Conservation (phyloP, 2,113 vertebrate genomes). For the Neotoma lepida region DNA sequence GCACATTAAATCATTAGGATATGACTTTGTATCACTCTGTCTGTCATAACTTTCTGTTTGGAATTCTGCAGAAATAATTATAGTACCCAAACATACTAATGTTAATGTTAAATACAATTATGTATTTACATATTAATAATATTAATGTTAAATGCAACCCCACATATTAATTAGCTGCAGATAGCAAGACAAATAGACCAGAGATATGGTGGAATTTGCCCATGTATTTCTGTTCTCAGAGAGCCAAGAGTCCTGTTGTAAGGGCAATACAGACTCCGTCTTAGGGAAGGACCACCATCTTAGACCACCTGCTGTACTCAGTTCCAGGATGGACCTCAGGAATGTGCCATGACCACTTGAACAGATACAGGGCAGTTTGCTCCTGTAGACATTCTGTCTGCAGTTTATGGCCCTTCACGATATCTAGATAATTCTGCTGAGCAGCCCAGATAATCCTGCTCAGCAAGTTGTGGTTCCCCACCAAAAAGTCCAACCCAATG, state of each 20-base stretch:
- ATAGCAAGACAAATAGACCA: neutral
- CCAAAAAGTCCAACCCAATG: too few species aligned
- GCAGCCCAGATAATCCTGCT: too few species aligned
- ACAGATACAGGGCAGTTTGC: too few species aligned
- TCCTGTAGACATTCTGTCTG: too few species aligned
- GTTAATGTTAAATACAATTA: neutral
- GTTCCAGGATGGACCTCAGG: too few species aligned
- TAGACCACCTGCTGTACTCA: too few species aligned
- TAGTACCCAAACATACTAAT: neutral
- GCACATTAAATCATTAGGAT: neutral
- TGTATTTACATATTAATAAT: neutral
- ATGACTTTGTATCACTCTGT: neutral
- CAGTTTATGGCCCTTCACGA: too few species aligned
- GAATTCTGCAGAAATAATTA: constrained; percentile 3
- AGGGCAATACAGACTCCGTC: too few species aligned
- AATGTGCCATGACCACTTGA: too few species aligned
- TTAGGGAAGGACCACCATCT: too few species aligned
- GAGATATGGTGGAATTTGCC: neutral
- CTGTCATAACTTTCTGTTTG: neutral
- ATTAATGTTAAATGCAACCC: neutral
- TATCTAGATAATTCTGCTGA: too few species aligned
- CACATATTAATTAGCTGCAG: neutral
- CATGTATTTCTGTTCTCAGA: neutral
- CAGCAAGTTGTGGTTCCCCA: too few species aligned
- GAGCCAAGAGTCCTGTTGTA: neutral